phyloP scores from a whole-genome alignment of 2,888 invertebrate genomes.

The Brenthis hecate region DNA sequence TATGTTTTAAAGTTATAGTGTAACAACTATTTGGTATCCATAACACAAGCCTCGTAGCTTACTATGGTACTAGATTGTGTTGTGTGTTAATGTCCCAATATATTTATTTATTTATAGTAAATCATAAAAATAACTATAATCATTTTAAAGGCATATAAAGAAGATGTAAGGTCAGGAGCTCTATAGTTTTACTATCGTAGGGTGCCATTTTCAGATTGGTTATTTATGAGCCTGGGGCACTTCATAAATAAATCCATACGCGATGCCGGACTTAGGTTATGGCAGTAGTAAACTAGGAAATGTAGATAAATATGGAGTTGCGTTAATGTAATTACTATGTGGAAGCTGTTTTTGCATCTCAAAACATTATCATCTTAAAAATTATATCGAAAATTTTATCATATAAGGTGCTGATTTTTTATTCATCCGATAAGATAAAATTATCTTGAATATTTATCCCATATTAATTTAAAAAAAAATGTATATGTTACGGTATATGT shows the following conservation, averaged over 20 bases:
- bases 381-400: no score
- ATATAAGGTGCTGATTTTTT: no score
- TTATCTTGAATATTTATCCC: no score
- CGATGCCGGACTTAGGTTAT: constrained; percentile 46
- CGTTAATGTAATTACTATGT: constrained; percentile 11
- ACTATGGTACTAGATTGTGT: no score
- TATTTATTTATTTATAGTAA: not conserved
- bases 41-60: no score
- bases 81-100: no score
- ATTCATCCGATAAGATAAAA: no score
- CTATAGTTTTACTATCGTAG: constrained; percentile 38
- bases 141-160: constrained; percentile 29
- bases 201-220: constrained; percentile 66
- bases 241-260: constrained; percentile 71
- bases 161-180: constrained; percentile 31
- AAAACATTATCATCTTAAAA: not conserved
- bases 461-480: no score
- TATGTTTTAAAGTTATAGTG: no score
- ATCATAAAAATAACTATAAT: constrained; percentile 10
- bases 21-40: no score
- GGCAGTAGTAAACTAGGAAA: constrained; percentile 45
- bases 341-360: not conserved
- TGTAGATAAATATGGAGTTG: constrained; percentile 15
- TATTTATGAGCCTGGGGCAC: constrained; percentile 63
- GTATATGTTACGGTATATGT: no score